Evolutionary conservation across 23 tunicate genomes (phyloP).

Genomic region (Ciona savignyi): DNA sequence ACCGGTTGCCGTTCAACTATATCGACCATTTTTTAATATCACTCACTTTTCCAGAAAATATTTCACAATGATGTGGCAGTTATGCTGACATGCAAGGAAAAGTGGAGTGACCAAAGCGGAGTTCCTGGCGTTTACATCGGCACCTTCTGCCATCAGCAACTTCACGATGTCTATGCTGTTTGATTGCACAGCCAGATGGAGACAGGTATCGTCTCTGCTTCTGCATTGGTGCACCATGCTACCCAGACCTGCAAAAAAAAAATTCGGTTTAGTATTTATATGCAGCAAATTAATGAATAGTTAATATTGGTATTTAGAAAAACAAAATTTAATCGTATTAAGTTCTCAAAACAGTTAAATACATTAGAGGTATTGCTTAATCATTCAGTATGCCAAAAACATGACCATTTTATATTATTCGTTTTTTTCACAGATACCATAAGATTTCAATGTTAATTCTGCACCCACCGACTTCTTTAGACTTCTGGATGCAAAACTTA

Average conservation of each 20-base stretch:
- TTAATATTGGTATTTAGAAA: background rate
- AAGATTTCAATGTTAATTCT: background rate
- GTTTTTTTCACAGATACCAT: background rate
- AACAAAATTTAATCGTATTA: background rate
- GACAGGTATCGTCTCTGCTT: constrained; percentile 78
- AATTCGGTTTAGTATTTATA: too few relatives aligned
- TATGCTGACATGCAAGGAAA: constrained; percentile 77
- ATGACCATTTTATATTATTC: too few relatives aligned
- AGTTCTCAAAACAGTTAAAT: too few relatives aligned
- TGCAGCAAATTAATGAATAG: too few relatives aligned
- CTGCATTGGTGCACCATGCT: constrained; percentile 49
- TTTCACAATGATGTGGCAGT: constrained; percentile 73
- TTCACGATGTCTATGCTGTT: constrained; percentile 84
- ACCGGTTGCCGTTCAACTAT: too few relatives aligned
- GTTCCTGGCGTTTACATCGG: constrained; percentile 70
- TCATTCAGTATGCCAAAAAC: too few relatives aligned
- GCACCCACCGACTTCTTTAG: constrained; percentile 48
- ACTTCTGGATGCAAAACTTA: constrained; percentile 62
- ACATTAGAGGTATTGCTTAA: too few relatives aligned
- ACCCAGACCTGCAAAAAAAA: constrained; percentile 63
- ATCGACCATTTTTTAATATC: too few relatives aligned
- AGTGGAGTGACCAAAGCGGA: constrained; percentile 72
- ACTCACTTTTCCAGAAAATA: constrained; percentile 80
- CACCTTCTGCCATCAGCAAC: constrained; percentile 76
- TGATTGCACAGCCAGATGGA: constrained; percentile 88